A percentile compares a stretch with the other conserved stretches of the same genome.
Conservation (phyloP, 2,113 vertebrate genomes). For the Actenoides hombroni region DNA sequence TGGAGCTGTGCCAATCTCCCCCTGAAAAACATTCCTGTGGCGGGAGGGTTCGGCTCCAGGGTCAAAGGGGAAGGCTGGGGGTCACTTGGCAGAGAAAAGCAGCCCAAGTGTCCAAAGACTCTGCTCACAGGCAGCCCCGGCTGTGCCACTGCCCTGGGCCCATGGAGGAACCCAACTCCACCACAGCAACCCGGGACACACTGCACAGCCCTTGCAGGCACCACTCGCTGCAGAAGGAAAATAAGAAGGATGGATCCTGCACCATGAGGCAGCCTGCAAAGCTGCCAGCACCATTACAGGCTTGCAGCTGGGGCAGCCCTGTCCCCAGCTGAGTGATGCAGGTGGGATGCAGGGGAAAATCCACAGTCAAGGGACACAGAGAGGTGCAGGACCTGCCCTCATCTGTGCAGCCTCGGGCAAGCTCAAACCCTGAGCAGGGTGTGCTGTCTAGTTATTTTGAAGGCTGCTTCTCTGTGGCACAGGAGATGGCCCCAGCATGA, state of each 20-base stretch:
- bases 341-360: neutral
- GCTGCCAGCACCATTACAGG: neutral
- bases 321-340: accelerated
- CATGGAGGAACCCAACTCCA: neutral
- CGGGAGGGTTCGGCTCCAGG: neutral
- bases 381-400: neutral
- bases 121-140: accelerated
- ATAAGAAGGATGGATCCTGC: accelerated
- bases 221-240: accelerated
- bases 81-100: neutral
- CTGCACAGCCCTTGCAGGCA: neutral
- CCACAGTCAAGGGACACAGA: neutral
- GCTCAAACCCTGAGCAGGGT: neutral
- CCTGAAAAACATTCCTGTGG: neutral
- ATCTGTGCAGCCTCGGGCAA: neutral
- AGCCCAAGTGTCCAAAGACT: neutral
- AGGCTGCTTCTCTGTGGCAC: neutral
- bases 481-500: neutral
- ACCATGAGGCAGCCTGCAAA: accelerated
- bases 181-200: accelerated
- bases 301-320: neutral
- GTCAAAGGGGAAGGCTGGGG: neutral
- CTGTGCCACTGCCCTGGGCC: neutral
- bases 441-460: neutral
- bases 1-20: neutral